A percentile compares a stretch with the other conserved stretches of the same genome.
Conservation (phyloP, 2,113 vertebrate genomes). For the Penelope pileata region DNA sequence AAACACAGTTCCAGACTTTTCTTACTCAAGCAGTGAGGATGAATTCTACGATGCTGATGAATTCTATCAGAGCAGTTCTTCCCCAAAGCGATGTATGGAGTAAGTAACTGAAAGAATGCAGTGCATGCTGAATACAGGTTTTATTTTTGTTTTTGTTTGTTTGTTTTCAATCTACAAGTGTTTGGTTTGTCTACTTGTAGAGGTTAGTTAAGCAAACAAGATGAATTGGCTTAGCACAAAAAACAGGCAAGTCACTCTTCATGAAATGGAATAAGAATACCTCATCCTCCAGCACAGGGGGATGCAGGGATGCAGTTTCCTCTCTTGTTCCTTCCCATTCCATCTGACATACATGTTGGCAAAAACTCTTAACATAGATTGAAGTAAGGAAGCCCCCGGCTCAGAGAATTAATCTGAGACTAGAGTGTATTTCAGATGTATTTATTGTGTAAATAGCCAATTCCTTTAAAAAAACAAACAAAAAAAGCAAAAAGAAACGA, state of each 20-base stretch:
- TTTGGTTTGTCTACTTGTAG: not conserved
- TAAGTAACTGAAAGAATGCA: conserved; percentile 75
- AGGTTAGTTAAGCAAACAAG: not conserved
- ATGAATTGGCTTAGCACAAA: not conserved
- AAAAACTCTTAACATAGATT: not conserved
- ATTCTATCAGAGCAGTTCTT: conserved; percentile 93
- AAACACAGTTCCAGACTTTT: conserved; percentile 96
- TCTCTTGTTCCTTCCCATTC: not conserved
- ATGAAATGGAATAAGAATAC: not conserved
- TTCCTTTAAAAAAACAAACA: not conserved
- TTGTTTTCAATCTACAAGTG: not conserved
- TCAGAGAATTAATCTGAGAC: not conserved
- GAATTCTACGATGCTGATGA: conserved; percentile 99
- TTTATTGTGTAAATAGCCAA: not conserved
- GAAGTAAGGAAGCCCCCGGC: not conserved
- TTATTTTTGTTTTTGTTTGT: not conserved
- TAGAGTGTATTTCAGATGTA: accelerated
- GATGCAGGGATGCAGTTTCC: not conserved
- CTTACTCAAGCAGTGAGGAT: conserved; percentile 98
- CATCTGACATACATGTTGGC: not conserved
- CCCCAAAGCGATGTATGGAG: conserved; percentile 92
- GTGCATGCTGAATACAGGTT: not conserved
- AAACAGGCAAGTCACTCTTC: not conserved
- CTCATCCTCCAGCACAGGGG: not conserved
- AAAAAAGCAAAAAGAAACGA: too few relatives aligned